A percentile compares a stretch with the other conserved stretches of the same genome.
Evolutionary conservation across 2,888 invertebrate species (phyloP).

Genomic region (Actias luna): DNA sequence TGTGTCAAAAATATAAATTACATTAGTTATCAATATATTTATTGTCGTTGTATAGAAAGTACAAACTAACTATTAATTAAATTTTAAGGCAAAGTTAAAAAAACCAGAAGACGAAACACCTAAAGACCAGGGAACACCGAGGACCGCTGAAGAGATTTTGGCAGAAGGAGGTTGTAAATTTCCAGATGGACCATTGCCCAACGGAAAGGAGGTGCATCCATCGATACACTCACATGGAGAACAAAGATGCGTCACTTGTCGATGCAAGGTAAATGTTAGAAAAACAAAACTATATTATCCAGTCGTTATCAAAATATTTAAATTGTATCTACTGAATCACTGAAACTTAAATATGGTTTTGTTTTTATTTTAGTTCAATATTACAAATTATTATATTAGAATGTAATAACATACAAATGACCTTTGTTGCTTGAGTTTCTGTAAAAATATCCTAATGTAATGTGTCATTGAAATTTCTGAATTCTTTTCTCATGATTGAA

Average conservation of each 20-base stretch:
- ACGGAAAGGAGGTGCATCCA: conserved; percentile 94
- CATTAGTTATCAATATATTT: not conserved
- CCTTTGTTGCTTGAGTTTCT: too few species aligned
- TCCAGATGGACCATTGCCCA: conserved; percentile 84
- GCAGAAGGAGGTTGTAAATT: conserved; percentile 92
- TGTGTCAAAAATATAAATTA: too few species aligned
- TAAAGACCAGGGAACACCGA: conserved; percentile 72
- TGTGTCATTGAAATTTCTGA: not conserved
- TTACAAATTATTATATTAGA: too few species aligned
- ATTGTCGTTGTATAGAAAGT: not conserved
- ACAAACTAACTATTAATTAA: not conserved
- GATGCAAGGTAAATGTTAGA: conserved; percentile 88
- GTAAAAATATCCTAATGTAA: too few species aligned
- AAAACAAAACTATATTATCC: not conserved
- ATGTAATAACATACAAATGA: too few species aligned
- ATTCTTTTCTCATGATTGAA: too few species aligned
- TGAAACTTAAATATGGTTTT: too few species aligned
- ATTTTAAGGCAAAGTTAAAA: conserved; percentile 61
- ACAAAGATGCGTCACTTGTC: conserved; percentile 93
- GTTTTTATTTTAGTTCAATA: too few species aligned
- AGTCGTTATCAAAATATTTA: not conserved
- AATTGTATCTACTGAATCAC: too few species aligned
- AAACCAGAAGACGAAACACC: conserved; percentile 68
- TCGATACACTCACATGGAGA: conserved; percentile 93
- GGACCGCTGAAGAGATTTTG: conserved; percentile 86